A percentile compares a stretch with the other conserved stretches of the same genome.
Evolutionary conservation across 2,888 invertebrate species (phyloP).

Genomic region (Coronaproctus castanopsis): DNA sequence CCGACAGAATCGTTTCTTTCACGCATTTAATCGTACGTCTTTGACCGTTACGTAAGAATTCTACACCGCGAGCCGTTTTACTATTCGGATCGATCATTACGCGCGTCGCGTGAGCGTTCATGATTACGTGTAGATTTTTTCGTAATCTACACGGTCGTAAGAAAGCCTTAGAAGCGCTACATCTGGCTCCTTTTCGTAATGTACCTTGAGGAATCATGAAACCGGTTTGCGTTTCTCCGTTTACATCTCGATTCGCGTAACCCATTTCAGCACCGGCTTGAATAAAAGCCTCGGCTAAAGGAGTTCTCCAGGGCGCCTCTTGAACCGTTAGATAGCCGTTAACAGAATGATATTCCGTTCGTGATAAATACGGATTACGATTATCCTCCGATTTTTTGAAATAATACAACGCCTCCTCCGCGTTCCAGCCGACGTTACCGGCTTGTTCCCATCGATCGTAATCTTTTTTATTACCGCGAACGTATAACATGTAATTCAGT

Average conservation of each 20-base stretch:
- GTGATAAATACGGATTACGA: constrained; percentile 57
- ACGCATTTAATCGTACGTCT: constrained; percentile 50
- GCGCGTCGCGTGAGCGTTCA: constrained; percentile 48
- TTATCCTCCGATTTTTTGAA: constrained; percentile 86
- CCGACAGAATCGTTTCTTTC: constrained; percentile 75
- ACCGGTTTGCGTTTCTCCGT: constrained; percentile 67
- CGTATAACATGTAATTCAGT: constrained; percentile 77
- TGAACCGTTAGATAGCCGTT: constrained; percentile 67
- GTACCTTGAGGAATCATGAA: constrained; percentile 71
- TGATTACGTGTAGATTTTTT: constrained; percentile 64
- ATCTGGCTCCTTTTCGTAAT: constrained; percentile 30
- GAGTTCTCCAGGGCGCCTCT: constrained; percentile 72
- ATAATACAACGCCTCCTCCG: constrained; percentile 54
- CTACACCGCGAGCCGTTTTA: constrained; percentile 61
- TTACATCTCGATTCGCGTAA: constrained; percentile 66
- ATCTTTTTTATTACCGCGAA: constrained; percentile 71
- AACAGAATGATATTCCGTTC: constrained; percentile 55
- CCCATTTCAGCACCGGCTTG: constrained; percentile 66
- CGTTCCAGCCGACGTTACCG: constrained; percentile 78
- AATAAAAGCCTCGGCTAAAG: constrained; percentile 58
- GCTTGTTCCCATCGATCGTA: constrained; percentile 73
- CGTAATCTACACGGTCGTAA: constrained; percentile 56
- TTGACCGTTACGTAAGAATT: constrained; percentile 53
- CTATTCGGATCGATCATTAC: constrained; percentile 33
- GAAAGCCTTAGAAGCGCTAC: constrained; percentile 75